Conservation (phyloP, 2,888 invertebrate genomes). For the Drosophila paranaensis region DNA sequence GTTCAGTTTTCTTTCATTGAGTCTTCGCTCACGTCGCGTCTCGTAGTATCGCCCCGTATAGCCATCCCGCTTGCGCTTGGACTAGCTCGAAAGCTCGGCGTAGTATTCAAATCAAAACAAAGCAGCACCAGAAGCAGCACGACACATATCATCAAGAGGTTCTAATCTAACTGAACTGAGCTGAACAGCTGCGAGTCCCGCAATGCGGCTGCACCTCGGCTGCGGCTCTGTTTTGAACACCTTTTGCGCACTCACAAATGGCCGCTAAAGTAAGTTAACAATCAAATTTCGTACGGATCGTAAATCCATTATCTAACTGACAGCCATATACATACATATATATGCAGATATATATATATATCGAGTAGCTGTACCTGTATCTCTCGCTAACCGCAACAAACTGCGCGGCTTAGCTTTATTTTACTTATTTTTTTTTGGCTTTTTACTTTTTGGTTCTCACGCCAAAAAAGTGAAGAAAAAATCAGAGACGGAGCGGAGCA, state of each 20-base stretch:
- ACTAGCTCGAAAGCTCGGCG: conserved; percentile 61
- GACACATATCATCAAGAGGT: conserved; percentile 13
- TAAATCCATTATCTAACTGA: conserved; percentile 38
- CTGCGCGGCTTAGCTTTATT: conserved; percentile 21
- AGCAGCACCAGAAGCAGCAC: conserved; percentile 14
- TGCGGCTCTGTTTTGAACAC: conserved; percentile 52
- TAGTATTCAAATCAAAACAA: conserved; percentile 34
- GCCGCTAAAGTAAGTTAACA: conserved; percentile 67
- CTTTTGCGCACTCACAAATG: conserved; percentile 71
- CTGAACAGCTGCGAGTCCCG: conserved; percentile 9
- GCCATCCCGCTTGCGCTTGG: conserved; percentile 48
- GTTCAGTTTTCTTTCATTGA: conserved; percentile 3
- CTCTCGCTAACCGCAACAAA: conserved; percentile 20
- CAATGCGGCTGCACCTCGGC: conserved; percentile 56
- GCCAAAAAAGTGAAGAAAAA: conserved; percentile 38
- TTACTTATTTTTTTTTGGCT: conserved; percentile 22
- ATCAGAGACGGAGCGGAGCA: conserved; percentile 28
- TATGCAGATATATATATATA: background rate
- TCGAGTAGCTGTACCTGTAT: conserved; percentile 1
- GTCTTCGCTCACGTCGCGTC: conserved; percentile 6
- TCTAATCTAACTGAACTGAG: conserved; percentile 27
- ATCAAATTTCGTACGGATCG: conserved; percentile 40
- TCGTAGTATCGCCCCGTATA: conserved; percentile 18
- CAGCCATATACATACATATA: background rate
- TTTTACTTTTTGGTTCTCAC: conserved; percentile 61